Base-by-base conservation (phyloP, 2,888 invertebrate genomes). In the Rotaria macrura region DNA sequence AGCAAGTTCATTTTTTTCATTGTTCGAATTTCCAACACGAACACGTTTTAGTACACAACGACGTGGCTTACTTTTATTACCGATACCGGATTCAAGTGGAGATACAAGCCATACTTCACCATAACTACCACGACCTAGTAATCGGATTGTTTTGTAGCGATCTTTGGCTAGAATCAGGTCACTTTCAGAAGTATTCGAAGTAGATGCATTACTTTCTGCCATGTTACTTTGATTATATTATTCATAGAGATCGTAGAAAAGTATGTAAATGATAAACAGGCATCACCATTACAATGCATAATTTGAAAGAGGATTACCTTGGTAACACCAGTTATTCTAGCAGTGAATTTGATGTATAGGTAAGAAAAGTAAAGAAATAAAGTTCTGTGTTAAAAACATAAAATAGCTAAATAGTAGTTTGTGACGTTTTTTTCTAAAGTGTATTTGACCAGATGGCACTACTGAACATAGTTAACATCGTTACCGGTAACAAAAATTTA, bases 31-130 rank as follows among this genome's bases (percentile, higher is more conserved):
- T 85, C 89, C 88, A 38, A 91, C 85, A 87, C 90, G 90, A 86
- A 91, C 89, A 87, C 89, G 89, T 88, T 91, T 91, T 55, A 91
- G 88, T 14, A 91, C 91, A 89, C 65, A 65, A 29, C 65, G 65
- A 20, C 65, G 65, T 9, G 65, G 65, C 6, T 65, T 65, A 65
- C 65, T 65, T 34, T 34, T 65, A 65, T 34, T 65, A 34, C 65
- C 34, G 34, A 6, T 17, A 65, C 65, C 34, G 17, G 65, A 65
- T 65, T 65, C 65, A 34, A 65, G 65, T 65, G 65, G 65, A 20
- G 65, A 65, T 17, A 85, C 85, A 29, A 85, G 84, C 85, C 85
- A 85, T 17, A 85, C 85, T 49, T 84, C 86, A 34, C 86, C 86
- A 38, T 86, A 86, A 38, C 86, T 86, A 23, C 86, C 86, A 79